Conservation (phyloP, 2,797 vertebrate species). For the Adrianichthys oophorus region DNA sequence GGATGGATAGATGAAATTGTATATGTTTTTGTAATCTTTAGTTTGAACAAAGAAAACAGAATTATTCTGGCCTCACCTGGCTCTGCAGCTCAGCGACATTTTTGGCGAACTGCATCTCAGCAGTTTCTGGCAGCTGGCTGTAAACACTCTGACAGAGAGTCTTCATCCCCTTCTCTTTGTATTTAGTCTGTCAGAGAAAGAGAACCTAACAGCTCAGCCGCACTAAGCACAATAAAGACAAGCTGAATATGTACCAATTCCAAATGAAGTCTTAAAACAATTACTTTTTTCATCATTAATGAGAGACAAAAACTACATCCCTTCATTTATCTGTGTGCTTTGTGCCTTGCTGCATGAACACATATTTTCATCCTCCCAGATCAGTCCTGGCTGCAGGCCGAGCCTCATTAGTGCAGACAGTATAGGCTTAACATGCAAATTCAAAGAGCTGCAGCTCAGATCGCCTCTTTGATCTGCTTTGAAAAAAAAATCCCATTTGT, state of each 20-base stretch:
- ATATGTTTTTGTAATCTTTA: no score
- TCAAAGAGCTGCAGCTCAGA: slow-evolving; percentile 5
- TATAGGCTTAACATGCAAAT: slow-evolving; percentile 11
- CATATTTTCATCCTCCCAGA: background rate
- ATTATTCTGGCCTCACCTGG: slow-evolving; percentile 71
- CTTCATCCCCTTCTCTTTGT: slow-evolving; percentile 71
- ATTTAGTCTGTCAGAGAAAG: slow-evolving; percentile 66
- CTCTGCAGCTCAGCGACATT: slow-evolving; percentile 72
- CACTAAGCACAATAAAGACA: no score
- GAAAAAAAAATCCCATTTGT: slow-evolving; percentile 20
- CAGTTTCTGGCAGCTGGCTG: slow-evolving; percentile 60
- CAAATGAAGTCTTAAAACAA: no score
- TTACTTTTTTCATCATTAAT: no score
- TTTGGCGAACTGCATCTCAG: slow-evolving; percentile 59
- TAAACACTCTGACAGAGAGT: slow-evolving; percentile 76
- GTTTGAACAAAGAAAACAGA: no score
- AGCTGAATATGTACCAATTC: no score
- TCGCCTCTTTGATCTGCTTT: slow-evolving; percentile 29
- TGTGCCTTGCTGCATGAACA: background rate
- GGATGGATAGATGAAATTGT: no score
- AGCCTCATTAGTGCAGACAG: slow-evolving; percentile 5
- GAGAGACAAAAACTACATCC: no score
- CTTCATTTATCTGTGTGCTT: background rate
- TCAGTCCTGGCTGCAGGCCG: background rate
- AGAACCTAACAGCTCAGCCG: background rate